Conservation (phyloP, 2,113 vertebrate species). For the Candoia aspera region DNA sequence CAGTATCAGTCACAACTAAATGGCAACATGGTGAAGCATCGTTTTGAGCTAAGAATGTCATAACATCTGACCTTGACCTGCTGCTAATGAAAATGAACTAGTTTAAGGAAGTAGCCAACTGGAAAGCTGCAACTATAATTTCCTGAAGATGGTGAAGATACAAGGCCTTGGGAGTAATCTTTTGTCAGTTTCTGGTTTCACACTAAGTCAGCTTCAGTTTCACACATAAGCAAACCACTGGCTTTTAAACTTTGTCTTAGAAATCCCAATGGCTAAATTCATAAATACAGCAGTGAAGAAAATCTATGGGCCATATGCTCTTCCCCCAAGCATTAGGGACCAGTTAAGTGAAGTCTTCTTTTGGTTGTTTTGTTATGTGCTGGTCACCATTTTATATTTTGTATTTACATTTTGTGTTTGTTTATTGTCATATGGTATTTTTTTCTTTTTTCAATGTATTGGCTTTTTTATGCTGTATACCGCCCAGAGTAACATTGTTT, state of each 20-base stretch:
- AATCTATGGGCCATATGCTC: neutral
- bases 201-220: no score
- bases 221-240: neutral
- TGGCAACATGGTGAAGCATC: slow-evolving; percentile 17
- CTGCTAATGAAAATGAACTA: slow-evolving; percentile 61
- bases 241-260: neutral
- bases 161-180: slow-evolving; percentile 65
- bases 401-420: neutral
- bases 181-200: slow-evolving; percentile 54
- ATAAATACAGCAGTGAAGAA: neutral
- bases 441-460: neutral
- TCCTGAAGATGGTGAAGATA: slow-evolving; percentile 68
- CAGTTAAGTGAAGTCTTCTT: neutral
- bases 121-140: slow-evolving; percentile 69
- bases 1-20: slow-evolving; percentile 33
- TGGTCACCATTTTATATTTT: neutral
- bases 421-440: neutral
- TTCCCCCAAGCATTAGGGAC: neutral
- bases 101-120: slow-evolving; percentile 54
- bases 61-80: slow-evolving; percentile 68
- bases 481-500: neutral
- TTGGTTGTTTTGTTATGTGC: neutral
- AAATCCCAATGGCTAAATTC: neutral
- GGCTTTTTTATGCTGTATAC: neutral
- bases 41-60: slow-evolving; percentile 48